Evolutionary conservation across 2,797 vertebrate genomes (phyloP), one percentile per base, ranked within the genome.

Genomic region (Picus viridis): DNA sequence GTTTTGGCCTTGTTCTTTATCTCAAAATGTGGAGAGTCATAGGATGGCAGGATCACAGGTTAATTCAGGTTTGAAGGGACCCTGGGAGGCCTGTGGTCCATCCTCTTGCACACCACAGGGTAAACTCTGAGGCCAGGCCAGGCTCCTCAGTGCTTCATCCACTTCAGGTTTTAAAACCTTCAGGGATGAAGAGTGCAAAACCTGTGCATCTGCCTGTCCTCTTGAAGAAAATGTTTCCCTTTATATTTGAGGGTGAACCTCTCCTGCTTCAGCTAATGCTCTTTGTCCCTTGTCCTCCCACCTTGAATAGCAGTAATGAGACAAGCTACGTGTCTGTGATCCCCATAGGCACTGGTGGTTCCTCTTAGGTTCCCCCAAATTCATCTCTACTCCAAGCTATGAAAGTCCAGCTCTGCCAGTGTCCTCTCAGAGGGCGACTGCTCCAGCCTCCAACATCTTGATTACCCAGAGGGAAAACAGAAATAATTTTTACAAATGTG

Each of bases 231-330:
- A 86, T 7, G 10, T 27, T 69, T 61, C 34, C 64, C 27, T 5
- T 56, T 32, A 8, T 23, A 12, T 3, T 3, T 0, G 2, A 51
- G 6, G 8, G 7, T 34, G 20, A 75, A 65, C 8, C 3, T 29
- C 22, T 79, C 16, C 29, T 82, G 5, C 15, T 47, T 61, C 53
- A 30, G 27, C 53, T 7, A 17, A 39, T 53, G 29, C 8, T 77
- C 5, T 1, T 15, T 69, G 4, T 24, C 19, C 14, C 51, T 69
- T 27, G 9, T 83, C 19, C 11, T 76, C 12, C 16, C 22, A 47
- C 47, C 10, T 20, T 47, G 47, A 34, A 32, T 0, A 0, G 16
- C 34, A 61, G 27, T 29, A n/a, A 57, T 34, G 32, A 68, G 16
- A 12, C 36, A 11, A 56, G 23, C 12, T 76, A 12, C 8, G 2